A percentile compares a stretch with the other conserved stretches of the same genome.
These are phyloP conservation scores for Drosophila pegasa DNA, from an alignment of 2,888 invertebrate species.

Conservation along the genomic window DNA sequence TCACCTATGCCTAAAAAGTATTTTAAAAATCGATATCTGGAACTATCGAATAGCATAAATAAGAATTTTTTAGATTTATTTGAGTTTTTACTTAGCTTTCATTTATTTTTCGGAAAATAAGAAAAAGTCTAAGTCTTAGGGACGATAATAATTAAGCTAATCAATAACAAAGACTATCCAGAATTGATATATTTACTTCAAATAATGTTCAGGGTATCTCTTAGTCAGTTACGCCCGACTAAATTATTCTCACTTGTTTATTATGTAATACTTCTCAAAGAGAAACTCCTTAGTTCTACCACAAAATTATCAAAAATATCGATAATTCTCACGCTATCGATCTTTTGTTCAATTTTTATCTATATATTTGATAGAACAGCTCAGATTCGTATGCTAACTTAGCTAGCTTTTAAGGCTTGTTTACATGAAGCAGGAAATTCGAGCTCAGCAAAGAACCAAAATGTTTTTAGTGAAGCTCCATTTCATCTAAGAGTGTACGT, in stretches of 20 bases:
- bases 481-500: background rate
- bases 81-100: no score
- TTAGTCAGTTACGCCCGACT: no score
- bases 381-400: background rate
- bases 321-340: background rate
- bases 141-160: no score
- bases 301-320: background rate
- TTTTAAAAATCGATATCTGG: background rate
- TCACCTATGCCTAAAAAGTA: no score
- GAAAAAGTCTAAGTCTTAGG: no score
- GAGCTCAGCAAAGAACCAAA: slow-evolving; percentile 21
- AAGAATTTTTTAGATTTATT: no score
- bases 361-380: background rate
- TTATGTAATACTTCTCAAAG: no score
- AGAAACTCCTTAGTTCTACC: background rate
- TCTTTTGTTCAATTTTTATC: background rate
- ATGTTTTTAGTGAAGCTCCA: slow-evolving; percentile 10
- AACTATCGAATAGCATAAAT: background rate
- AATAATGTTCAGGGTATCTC: no score
- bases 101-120: no score
- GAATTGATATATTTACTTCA: no score
- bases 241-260: no score
- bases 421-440: slow-evolving; percentile 24
- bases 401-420: slow-evolving; percentile 20
- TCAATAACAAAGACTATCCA: no score